A percentile compares a stretch with the other conserved stretches of the same genome.
These are phyloP conservation scores for Osmerus eperlanus DNA, from an alignment of 2,113 vertebrate species.

Conservation along the genomic window DNA sequence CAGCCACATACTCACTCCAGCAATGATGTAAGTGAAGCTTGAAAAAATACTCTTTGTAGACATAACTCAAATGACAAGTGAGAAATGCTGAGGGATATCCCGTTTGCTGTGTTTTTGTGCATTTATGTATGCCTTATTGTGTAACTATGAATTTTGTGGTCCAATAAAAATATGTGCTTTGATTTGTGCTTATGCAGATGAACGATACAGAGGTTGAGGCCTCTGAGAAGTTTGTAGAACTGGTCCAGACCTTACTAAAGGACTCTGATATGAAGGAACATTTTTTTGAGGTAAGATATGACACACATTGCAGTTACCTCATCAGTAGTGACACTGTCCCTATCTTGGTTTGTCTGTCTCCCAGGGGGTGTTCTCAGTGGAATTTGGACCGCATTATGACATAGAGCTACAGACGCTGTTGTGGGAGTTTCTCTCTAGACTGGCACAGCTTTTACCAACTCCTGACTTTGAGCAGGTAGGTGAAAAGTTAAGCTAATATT, in stretches of 20 bases:
- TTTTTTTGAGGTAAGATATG: constrained; percentile 59
- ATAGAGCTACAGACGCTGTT: constrained; percentile 71
- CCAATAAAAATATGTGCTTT: neutral
- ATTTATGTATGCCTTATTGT: too few species aligned
- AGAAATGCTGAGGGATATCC: too few species aligned
- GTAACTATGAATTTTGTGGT: too few species aligned
- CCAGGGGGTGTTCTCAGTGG: constrained; percentile 67
- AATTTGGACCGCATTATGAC: constrained; percentile 73
- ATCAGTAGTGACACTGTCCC: neutral
- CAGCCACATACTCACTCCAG: neutral
- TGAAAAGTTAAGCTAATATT: neutral
- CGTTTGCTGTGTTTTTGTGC: too few species aligned
- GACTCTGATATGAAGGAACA: constrained; percentile 46
- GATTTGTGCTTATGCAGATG: constrained; percentile 30
- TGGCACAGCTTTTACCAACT: constrained; percentile 64
- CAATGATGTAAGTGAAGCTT: constrained; percentile 25
- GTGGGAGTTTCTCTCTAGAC: constrained; percentile 71
- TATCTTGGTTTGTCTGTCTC: constrained; percentile 4
- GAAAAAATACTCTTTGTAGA: neutral
- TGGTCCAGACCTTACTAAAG: constrained; percentile 61
- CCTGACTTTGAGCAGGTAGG: constrained; percentile 65
- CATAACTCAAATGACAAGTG: too few species aligned
- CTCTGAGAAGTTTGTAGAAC: constrained; percentile 38
- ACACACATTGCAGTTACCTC: neutral
- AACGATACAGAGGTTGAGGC: constrained; percentile 37